phyloP scores from a whole-genome alignment of 2,797 vertebrate species.

The Synaphobranchus kaupii region DNA sequence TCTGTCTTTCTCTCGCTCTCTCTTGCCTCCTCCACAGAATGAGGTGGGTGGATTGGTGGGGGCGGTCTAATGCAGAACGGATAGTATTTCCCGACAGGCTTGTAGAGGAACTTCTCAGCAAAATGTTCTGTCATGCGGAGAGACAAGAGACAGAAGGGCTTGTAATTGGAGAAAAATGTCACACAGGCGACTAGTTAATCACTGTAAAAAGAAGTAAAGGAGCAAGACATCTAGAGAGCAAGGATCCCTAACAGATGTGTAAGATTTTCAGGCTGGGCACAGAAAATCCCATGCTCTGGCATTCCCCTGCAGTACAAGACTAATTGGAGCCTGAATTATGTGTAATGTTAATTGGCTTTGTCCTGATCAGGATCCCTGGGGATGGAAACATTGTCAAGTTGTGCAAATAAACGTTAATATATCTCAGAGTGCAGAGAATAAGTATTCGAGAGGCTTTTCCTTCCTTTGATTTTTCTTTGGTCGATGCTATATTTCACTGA shows the following conservation, averaged over 20 bases:
- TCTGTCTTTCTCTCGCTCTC: not conserved
- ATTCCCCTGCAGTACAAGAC: not conserved
- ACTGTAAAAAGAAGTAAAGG: slow-evolving; percentile 29
- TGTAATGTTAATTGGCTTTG: slow-evolving; percentile 40
- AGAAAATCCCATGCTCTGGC: slow-evolving; percentile 33
- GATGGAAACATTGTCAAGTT: not conserved
- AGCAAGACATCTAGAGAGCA: not conserved
- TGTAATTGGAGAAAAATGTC: slow-evolving; percentile 63
- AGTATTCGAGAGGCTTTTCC: not conserved
- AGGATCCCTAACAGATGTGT: not conserved
- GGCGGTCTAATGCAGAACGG: slow-evolving; percentile 32
- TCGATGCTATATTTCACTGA: not conserved
- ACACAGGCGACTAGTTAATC: slow-evolving; percentile 52
- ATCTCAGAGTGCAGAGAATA: no score
- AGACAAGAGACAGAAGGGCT: slow-evolving; percentile 39
- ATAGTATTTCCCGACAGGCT: slow-evolving; percentile 44
- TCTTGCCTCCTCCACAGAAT: not conserved
- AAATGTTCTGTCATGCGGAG: slow-evolving; percentile 41
- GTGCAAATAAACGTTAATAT: not conserved
- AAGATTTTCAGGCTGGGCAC: slow-evolving; percentile 24
- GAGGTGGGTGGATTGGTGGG: slow-evolving; percentile 25
- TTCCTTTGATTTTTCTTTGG: not conserved
- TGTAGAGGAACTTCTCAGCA: slow-evolving; percentile 44
- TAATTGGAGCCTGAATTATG: slow-evolving; percentile 43
- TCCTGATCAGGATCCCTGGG: not conserved